Conservation (phyloP, 2,888 invertebrate species). For the Gortyna flavago region DNA sequence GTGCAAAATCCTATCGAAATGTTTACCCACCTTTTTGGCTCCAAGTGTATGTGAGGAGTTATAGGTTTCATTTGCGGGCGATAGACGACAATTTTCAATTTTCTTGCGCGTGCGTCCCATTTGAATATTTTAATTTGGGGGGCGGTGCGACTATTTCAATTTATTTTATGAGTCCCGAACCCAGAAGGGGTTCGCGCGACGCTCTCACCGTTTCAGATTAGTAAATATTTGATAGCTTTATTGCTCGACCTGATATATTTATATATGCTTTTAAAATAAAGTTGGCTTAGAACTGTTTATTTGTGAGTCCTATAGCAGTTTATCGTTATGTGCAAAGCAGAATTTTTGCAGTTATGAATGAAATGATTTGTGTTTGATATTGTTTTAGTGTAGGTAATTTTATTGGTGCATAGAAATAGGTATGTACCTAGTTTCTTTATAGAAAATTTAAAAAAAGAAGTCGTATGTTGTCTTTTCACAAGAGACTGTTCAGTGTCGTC, state of each 20-base stretch:
- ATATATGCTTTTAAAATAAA: slow-evolving; percentile 84
- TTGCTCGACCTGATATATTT: slow-evolving; percentile 88
- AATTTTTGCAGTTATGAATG: slow-evolving; percentile 18
- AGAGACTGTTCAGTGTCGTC: not conserved
- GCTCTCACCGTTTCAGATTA: slow-evolving; percentile 88
- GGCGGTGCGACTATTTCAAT: slow-evolving; percentile 90
- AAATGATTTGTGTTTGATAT: not conserved
- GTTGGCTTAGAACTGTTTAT: slow-evolving; percentile 62
- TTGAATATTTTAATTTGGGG: slow-evolving; percentile 91
- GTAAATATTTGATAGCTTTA: slow-evolving; percentile 91
- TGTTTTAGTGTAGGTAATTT: not conserved
- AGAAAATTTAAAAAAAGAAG: not conserved
- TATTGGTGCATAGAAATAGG: not conserved
- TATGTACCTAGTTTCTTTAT: not conserved
- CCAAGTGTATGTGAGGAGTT: slow-evolving; percentile 86
- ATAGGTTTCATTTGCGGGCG: slow-evolving; percentile 90
- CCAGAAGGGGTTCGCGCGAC: slow-evolving; percentile 88
- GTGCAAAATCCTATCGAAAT: slow-evolving; percentile 64
- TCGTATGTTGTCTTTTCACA: not conserved
- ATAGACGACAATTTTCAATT: slow-evolving; percentile 91
- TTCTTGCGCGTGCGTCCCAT: slow-evolving; percentile 91
- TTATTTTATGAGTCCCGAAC: slow-evolving; percentile 89
- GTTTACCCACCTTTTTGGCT: slow-evolving; percentile 73
- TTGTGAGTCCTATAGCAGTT: slow-evolving; percentile 22
- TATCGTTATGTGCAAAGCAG: slow-evolving; percentile 22